These are phyloP conservation scores for Tenodera sinensis DNA, from an alignment of 2,888 invertebrate species.

Conservation along the genomic window DNA sequence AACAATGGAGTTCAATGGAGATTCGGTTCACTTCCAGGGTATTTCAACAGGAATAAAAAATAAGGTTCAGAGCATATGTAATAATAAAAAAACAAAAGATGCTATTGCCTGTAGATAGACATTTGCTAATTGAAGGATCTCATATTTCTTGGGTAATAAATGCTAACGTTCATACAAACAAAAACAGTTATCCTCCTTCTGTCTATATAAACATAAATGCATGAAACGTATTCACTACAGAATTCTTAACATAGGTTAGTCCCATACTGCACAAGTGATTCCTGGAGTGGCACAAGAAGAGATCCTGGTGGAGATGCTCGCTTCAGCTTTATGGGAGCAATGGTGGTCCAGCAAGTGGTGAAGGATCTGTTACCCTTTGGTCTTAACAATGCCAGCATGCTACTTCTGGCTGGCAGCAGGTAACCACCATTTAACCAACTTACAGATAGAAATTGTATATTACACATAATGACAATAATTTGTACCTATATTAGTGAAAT, in stretches of 20 bases:
- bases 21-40: too few relatives aligned
- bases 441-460: not conserved
- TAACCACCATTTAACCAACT: conserved; percentile 20
- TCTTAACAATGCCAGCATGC: conserved; percentile 66
- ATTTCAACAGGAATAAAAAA: too few relatives aligned
- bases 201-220: too few relatives aligned
- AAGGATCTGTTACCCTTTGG: conserved; percentile 61
- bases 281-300: conserved; percentile 81
- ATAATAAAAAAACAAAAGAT: too few relatives aligned
- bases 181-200: too few relatives aligned
- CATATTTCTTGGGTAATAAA: too few relatives aligned
- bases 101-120: too few relatives aligned
- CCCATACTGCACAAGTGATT: conserved; percentile 92
- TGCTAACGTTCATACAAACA: too few relatives aligned
- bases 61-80: too few relatives aligned
- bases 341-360: conserved; percentile 66
- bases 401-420: conserved; percentile 66
- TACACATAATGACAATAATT: not conserved
- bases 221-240: not conserved
- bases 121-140: too few relatives aligned
- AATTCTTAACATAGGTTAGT: conserved; percentile 54
- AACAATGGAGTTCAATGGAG: too few relatives aligned
- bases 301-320: conserved; percentile 53
- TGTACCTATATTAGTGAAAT: not conserved
- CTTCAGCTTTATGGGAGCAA: conserved; percentile 84